phyloP scores from a whole-genome alignment of 37 sponge, comb jelly and placozoan species.

The Spongia lamella region DNA sequence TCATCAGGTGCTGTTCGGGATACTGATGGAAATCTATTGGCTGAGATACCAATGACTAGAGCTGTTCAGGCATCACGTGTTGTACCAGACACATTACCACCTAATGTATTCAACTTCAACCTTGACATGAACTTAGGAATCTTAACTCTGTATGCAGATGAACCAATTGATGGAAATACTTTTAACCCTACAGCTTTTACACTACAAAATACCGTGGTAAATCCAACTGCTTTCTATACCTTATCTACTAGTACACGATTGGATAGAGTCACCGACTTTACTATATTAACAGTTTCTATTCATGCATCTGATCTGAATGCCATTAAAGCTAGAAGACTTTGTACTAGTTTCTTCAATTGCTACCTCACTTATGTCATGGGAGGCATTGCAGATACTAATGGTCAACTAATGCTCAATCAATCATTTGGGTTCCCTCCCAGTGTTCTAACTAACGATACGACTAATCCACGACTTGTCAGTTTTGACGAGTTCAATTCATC shows the following conservation, averaged over 20 bases:
- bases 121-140: constrained; percentile 69
- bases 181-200: constrained; percentile 47
- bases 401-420: constrained; percentile 46
- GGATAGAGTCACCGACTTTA: constrained; percentile 54
- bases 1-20: constrained; percentile 58
- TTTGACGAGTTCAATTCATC: constrained; percentile 74
- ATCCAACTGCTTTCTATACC: constrained; percentile 54
- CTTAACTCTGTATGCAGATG: constrained; percentile 57
- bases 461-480: constrained; percentile 38
- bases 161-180: constrained; percentile 56
- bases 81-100: constrained; percentile 71
- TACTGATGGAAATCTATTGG: constrained; percentile 43
- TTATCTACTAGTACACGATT: constrained; percentile 33
- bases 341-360: constrained; percentile 50
- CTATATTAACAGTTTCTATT: constrained; percentile 40
- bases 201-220: constrained; percentile 51
- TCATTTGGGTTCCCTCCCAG: constrained; percentile 46
- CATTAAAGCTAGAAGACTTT: constrained; percentile 68
- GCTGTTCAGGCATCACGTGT: constrained; percentile 69
- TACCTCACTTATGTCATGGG: constrained; percentile 69
- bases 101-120: constrained; percentile 39
- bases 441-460: constrained; percentile 43
- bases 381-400: constrained; percentile 71
- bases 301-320: constrained; percentile 57
- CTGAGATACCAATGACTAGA: constrained; percentile 35